These are phyloP conservation scores for Notodonta dromedarius DNA, from an alignment of 2,888 invertebrate species.

Conservation along the genomic window DNA sequence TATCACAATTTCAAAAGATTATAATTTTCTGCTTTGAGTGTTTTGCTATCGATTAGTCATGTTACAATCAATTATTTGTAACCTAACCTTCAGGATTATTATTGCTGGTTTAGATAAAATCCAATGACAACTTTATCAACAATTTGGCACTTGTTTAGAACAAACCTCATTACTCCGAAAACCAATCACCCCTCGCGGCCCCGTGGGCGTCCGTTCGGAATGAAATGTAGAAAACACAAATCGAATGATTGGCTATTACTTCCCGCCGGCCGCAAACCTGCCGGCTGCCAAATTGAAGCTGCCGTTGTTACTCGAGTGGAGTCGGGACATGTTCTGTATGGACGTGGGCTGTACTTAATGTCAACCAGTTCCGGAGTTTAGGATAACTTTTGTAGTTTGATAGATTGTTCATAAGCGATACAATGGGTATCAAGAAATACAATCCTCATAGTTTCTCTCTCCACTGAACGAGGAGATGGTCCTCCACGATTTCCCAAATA, in stretches of 20 bases:
- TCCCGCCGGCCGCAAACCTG: slow-evolving; percentile 26
- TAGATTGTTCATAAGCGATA: no score
- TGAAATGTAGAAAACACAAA: slow-evolving; percentile 37
- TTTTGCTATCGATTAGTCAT: no score
- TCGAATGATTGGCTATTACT: slow-evolving; percentile 39
- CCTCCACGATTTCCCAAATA: no score
- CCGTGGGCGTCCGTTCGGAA: slow-evolving; percentile 32
- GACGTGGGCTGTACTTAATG: background rate
- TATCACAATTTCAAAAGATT: no score
- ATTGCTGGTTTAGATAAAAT: no score
- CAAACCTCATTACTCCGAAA: slow-evolving; percentile 29
- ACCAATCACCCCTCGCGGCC: slow-evolving; percentile 36
- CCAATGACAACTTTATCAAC: no score
- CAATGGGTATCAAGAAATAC: no score
- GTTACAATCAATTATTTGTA: no score
- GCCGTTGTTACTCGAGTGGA: slow-evolving; percentile 29
- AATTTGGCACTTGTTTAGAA: slow-evolving; percentile 21
- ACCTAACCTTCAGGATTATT: no score
- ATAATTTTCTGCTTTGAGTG: no score
- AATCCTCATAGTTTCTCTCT: no score
- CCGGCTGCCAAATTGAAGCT: slow-evolving; percentile 36
- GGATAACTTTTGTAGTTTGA: background rate
- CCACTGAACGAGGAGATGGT: no score
- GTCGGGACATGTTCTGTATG: slow-evolving; percentile 20
- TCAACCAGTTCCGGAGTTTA: background rate